Conservation (phyloP, 2,113 vertebrate genomes). For the Brienomyrus brachyistius region DNA sequence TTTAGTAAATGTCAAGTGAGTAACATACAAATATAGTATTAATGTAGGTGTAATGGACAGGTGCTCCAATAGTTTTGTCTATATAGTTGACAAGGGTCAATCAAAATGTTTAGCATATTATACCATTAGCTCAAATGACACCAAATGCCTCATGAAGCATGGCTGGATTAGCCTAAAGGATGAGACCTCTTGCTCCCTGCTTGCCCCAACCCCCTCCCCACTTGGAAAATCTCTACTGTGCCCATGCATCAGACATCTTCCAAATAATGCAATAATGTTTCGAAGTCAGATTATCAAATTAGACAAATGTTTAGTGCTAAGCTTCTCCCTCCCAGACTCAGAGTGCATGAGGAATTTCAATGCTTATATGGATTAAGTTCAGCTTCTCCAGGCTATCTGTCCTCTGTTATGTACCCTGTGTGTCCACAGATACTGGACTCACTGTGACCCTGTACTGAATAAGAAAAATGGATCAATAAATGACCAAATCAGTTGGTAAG, state of each 20-base stretch:
- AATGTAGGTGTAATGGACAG: no score
- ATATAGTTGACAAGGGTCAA: no score
- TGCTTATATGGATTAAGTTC: neutral
- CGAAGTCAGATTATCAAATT: neutral
- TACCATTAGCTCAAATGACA: neutral
- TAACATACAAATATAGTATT: no score
- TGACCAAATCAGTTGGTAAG: neutral
- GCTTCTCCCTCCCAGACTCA: neutral
- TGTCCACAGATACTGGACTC: neutral
- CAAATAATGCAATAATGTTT: neutral
- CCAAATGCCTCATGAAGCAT: neutral
- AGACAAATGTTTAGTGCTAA: neutral
- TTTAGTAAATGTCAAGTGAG: neutral
- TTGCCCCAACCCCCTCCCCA: no score
- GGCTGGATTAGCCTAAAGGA: neutral
- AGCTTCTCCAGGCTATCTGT: neutral
- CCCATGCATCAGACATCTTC: neutral
- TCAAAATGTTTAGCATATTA: no score
- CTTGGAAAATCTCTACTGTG: neutral
- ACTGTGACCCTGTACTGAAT: neutral
- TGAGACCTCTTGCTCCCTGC: neutral
- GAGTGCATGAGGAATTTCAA: neutral
- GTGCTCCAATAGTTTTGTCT: no score
- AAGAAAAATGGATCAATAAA: neutral
- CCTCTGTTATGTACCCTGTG: neutral